phyloP scores from a whole-genome alignment of 2,888 invertebrate genomes.

The Leptinotarsa juncta region DNA sequence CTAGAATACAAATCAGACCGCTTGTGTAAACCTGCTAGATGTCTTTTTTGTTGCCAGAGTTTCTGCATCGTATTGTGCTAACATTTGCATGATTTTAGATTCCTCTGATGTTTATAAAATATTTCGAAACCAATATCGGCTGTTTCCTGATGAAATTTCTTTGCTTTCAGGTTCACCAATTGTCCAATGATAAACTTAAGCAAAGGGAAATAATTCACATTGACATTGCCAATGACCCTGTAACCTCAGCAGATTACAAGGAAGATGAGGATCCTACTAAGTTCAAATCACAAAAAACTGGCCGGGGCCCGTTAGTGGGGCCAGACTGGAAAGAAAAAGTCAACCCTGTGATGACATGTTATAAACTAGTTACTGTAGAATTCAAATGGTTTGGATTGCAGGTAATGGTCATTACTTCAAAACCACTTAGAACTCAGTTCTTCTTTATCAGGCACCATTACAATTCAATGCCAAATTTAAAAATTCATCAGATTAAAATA shows the following conservation, averaged over 20 bases:
- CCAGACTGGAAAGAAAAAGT: conserved; percentile 83
- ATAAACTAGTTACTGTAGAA: conserved; percentile 96
- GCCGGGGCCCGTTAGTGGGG: conserved; percentile 88
- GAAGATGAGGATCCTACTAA: conserved; percentile 86
- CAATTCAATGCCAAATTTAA: too few species aligned
- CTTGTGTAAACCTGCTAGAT: background rate
- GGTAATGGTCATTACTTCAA: conserved; percentile 61
- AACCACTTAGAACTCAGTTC: background rate
- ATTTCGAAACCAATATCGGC: background rate
- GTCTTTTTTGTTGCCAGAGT: background rate
- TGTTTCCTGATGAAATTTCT: background rate
- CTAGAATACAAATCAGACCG: background rate
- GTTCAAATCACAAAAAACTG: conserved; percentile 92
- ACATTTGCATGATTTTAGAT: conserved; percentile 1
- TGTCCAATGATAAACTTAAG: conserved; percentile 89
- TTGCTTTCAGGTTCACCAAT: conserved; percentile 86
- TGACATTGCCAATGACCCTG: conserved; percentile 95
- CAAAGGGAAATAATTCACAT: conserved; percentile 89
- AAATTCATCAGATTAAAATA: too few species aligned
- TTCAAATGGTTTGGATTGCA: conserved; percentile 99
- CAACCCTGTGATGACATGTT: conserved; percentile 96
- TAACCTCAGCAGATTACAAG: conserved; percentile 86
- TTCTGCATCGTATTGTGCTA: background rate
- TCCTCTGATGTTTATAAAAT: background rate
- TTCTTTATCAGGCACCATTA: too few species aligned